Base-by-base conservation (phyloP, 2,113 vertebrate species). In the Apus apus region DNA sequence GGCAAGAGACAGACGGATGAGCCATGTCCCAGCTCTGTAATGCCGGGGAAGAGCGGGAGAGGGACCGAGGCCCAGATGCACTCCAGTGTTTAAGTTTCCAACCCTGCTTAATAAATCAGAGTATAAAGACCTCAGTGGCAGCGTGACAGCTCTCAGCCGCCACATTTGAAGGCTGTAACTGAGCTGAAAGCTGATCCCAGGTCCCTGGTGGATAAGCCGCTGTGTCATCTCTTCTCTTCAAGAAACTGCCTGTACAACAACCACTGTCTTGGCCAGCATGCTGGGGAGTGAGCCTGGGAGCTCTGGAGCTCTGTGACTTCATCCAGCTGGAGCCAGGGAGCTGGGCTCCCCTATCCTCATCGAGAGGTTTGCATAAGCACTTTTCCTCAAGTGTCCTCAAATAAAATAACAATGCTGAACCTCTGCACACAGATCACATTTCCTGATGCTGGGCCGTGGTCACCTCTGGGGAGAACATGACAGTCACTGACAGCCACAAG, bases 91-190 rank as follows among this genome's bases (percentile, higher is more conserved):
- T 46, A 84, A 88, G 89, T 93, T 90, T 92, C 94, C 56, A 67
- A 78, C 91, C 65, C 80, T 3, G 32, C 74, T 92, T 93, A 92
- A 96, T 97, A 96, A 97, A 96, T 97, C 96, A 96, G 91, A 77
- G 93, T 84, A 64, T 93, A 96, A 97, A 95, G 94, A 97, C 93
- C 94, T 95, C 6, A 11, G 94, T 93, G 93, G 96, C 93, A 95
- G 94, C 4, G 1, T 93, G 96, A 97, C 96, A 97, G 95, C 95
- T 95, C 91, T 96, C 93, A 94, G 94, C 94, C 86, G 14, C 94
- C 86, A 92, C 91, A 62, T 90, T 88, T 94, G 90, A 96, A 94
- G 92, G 79, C 95, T 92, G 93, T 84, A 94, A 92, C 90, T 0
- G 10, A 96, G 83, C 93, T 94, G 94, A 90, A 93, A 96, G 75